Percentiles rank a stretch among this genome's conserved stretches.
Conservation (phyloP, 2,113 vertebrate species). For the Anarhynchus alexandrinus region DNA sequence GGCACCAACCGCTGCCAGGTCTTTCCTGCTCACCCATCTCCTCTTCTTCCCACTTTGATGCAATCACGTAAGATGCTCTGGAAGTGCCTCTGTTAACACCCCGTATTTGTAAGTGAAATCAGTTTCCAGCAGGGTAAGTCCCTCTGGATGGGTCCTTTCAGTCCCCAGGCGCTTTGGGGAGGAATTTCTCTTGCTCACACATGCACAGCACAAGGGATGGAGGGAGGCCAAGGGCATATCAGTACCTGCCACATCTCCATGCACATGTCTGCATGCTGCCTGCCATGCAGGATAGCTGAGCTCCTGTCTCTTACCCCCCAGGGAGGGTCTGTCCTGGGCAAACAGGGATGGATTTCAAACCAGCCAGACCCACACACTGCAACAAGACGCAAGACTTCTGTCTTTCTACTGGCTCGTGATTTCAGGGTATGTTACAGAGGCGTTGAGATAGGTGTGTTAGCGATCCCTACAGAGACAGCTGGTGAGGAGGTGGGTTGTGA, state of each 20-base stretch:
- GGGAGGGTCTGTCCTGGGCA: neutral
- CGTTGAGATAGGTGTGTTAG: neutral
- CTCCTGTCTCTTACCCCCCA: neutral
- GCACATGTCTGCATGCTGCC: neutral
- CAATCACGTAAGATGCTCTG: conserved; percentile 31
- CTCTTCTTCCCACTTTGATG: conserved; percentile 31
- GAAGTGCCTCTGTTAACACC: conserved; percentile 27
- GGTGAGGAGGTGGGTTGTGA: neutral
- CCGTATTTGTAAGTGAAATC: conserved; percentile 50
- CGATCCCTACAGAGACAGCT: neutral
- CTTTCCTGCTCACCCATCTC: neutral
- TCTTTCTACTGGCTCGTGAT: neutral
- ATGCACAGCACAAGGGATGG: neutral
- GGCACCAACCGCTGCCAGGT: neutral
- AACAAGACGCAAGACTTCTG: neutral
- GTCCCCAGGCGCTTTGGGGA: conserved; percentile 9
- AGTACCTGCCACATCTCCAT: neutral
- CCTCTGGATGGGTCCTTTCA: conserved; percentile 47
- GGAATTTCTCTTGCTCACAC: conserved; percentile 19
- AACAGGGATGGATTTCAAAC: neutral
- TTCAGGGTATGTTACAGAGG: neutral
- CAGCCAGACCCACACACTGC: neutral
- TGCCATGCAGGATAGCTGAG: rapidly evolving
- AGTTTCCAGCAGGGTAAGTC: conserved; percentile 52
- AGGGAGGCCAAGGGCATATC: neutral